Evolutionary conservation across 2,113 vertebrate species (phyloP), one percentile per base, ranked within the genome.

Genomic region (Thermophis baileyi): DNA sequence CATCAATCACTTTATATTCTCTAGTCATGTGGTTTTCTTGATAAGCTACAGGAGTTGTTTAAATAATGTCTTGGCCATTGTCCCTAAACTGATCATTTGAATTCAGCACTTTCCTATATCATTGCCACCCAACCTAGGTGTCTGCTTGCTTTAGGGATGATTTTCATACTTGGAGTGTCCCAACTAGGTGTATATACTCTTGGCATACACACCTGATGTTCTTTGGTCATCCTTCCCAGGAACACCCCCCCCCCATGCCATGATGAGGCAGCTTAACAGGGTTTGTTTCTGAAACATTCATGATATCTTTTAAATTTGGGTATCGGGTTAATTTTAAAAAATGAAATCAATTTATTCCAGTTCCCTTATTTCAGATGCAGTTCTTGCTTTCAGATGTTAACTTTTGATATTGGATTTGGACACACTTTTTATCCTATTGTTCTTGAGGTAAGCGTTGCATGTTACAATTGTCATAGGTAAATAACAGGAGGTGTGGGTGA

Each of bases 341-440:
- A 81, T 81, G 46, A 24, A 18, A 6, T 92, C 35, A 55, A 60
- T 93, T 3, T 0, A 3, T 92, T 93, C 30, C 27, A 94, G 24
- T 94, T 89, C 40, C 90, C 97, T 89, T 95, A 47, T 96, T 98
- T 94, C 96, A 99, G 99, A 96, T 99, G 99, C 96, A 97, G 97
- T 53, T 97, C 98, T 10, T 99, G 99, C 96, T 99, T 99, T 97
- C 99, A 99, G 95, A 97, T 99, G 96, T 92, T 99, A 92, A 99
- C 99, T 46, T 98, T 99, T 96, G 98, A 99, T 24, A 96, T 99
- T 95, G 97, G 97, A 89, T 98, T 98, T 0, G 93, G 94, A 18
- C 91, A 92, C 46, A 97, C 98, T 87, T 35, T 96, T 74, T 16
- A 96, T 57, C 99, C 99, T 6, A 85, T 97, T 4, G 93, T 99